Evolutionary conservation across 2,797 vertebrate species (phyloP).

Genomic region (Clamator glandarius): DNA sequence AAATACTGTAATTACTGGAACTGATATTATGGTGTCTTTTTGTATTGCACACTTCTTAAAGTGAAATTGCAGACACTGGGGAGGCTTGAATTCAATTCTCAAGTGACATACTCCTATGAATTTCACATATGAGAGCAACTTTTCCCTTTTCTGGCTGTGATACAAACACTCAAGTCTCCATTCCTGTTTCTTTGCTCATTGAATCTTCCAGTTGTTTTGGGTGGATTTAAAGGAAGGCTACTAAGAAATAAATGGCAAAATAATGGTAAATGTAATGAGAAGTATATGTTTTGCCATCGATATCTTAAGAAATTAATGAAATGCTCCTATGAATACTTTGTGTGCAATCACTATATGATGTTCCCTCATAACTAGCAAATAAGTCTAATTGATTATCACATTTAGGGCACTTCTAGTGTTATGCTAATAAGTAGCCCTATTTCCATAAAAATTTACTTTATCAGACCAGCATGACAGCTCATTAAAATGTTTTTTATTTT

Average conservation of each 20-base stretch:
- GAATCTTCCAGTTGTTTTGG: neutral
- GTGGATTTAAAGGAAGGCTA: neutral
- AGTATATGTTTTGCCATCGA: neutral
- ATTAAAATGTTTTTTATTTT: neutral
- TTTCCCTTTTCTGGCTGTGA: slow-evolving; percentile 19
- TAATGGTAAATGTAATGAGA: slow-evolving; percentile 1
- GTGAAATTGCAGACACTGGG: neutral
- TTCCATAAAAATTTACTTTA: neutral
- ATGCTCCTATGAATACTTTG: neutral
- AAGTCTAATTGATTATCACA: neutral
- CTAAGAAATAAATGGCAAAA: neutral
- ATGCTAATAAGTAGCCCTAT: neutral
- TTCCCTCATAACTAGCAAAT: neutral
- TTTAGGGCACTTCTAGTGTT: neutral
- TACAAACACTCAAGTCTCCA: neutral
- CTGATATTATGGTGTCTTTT: neutral
- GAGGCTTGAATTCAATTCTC: neutral
- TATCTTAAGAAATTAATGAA: neutral
- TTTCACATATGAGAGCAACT: slow-evolving; percentile 25
- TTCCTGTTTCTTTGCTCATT: neutral
- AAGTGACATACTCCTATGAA: neutral
- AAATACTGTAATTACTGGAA: neutral
- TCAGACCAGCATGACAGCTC: neutral
- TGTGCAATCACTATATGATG: neutral
- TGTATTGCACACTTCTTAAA: neutral